A percentile compares a stretch with the other conserved stretches of the same genome.
Conservation (phyloP, 2,888 invertebrate genomes). For the Netelia melanura region DNA sequence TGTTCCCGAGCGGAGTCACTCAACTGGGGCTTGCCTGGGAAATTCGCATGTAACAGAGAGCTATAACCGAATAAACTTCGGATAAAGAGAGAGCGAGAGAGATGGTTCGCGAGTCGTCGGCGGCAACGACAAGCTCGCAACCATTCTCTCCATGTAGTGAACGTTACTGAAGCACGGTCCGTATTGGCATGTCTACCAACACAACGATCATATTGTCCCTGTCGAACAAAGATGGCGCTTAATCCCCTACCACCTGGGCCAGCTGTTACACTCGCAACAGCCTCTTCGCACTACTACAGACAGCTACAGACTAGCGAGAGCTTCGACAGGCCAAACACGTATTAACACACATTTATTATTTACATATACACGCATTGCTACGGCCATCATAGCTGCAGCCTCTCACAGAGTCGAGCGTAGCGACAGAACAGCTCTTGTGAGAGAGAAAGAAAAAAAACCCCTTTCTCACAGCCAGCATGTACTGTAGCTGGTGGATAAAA, state of each 20-base stretch:
- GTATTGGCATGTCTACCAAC: slow-evolving; percentile 11
- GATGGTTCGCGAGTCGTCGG: slow-evolving; percentile 30
- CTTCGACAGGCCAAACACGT: slow-evolving; percentile 8
- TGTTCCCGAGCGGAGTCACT: slow-evolving; percentile 42
- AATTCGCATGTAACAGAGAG: slow-evolving; percentile 44
- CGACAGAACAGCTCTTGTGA: slow-evolving; percentile 20
- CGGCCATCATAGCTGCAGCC: background rate
- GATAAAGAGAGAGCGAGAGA: slow-evolving; percentile 11
- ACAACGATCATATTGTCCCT: background rate
- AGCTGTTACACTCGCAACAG: slow-evolving; percentile 29
- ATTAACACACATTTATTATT: background rate
- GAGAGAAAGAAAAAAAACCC: slow-evolving; percentile 1
- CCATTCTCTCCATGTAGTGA: slow-evolving; percentile 21
- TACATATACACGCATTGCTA: background rate
- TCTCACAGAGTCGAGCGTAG: background rate
- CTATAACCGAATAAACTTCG: background rate
- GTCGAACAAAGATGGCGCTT: slow-evolving; percentile 45
- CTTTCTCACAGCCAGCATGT: background rate
- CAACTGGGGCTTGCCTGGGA: slow-evolving; percentile 44
- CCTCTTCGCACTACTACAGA: slow-evolving; percentile 1
- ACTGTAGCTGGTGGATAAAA: slow-evolving; percentile 17
- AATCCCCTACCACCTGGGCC: slow-evolving; percentile 54
- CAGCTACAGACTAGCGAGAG: slow-evolving; percentile 9
- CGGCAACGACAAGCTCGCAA: slow-evolving; percentile 28
- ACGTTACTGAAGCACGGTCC: slow-evolving; percentile 18